Evolutionary conservation across 2,113 vertebrate species (phyloP).

Genomic region (Eonycteris spelaea): DNA sequence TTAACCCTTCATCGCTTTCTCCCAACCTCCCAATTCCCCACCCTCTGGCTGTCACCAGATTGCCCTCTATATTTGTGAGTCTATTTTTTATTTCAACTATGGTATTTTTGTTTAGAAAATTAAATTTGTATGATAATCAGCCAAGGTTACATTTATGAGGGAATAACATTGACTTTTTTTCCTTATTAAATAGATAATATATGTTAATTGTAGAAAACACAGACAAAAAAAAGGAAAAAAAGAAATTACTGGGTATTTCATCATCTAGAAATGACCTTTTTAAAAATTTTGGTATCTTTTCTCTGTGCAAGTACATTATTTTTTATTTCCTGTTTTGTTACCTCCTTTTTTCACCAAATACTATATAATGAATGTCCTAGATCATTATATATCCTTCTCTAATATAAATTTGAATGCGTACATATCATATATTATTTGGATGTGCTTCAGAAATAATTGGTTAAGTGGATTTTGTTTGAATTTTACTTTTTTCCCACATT

Average conservation of each 20-base stretch:
- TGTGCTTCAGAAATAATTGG: neutral
- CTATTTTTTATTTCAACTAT: neutral
- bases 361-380: neutral
- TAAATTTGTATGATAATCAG: neutral
- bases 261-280: neutral
- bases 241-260: neutral
- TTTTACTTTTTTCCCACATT: neutral
- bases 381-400: neutral
- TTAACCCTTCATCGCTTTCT: too few relatives aligned
- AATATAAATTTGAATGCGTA: neutral
- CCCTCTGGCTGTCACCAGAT: too few relatives aligned
- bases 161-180: neutral
- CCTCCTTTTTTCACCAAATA: neutral
- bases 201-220: neutral
- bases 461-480: neutral
- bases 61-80: too few relatives aligned
- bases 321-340: neutral
- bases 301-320: neutral
- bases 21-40: too few relatives aligned
- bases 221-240: neutral
- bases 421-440: neutral
- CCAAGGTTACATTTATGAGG: neutral
- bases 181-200: neutral
- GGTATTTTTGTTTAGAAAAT: constrained; percentile 2
- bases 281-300: neutral